phyloP scores from a whole-genome alignment of 2,888 invertebrate species.

The Belgica antarctica region DNA sequence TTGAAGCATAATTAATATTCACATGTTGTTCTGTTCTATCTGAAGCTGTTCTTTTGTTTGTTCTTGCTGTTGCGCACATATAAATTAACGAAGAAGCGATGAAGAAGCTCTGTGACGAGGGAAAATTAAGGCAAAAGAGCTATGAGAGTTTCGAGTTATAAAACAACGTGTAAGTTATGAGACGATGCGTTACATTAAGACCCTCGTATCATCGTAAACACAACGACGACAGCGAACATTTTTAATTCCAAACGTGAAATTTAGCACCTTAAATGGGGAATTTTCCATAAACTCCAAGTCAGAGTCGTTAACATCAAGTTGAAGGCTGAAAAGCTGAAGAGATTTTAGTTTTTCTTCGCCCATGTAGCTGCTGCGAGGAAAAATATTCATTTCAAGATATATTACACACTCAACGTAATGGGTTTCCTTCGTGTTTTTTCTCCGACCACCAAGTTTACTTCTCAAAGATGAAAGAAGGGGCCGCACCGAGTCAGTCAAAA shows the following conservation, averaged over 20 bases:
- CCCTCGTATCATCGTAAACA: neutral
- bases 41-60: neutral
- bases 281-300: too few species aligned
- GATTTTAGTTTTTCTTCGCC: conserved; percentile 1
- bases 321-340: conserved; percentile 14
- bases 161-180: neutral
- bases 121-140: conserved; percentile 3
- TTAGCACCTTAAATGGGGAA: conserved; percentile 35
- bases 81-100: too few species aligned
- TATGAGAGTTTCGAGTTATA: neutral
- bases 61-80: too few species aligned
- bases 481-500: neutral
- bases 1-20: conserved; percentile 40
- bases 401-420: conserved; percentile 16
- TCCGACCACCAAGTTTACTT: neutral
- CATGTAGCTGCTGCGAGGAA: neutral
- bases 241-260: neutral
- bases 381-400: conserved; percentile 29
- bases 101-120: too few species aligned
- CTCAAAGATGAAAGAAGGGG: neutral
- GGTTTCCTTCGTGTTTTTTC: neutral
- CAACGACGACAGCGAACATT: neutral
- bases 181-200: neutral
- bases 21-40: conserved; percentile 25
- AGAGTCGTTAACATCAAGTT: too few species aligned